phyloP scores from a whole-genome alignment of 2,113 vertebrate genomes.

The Abramis brama region DNA sequence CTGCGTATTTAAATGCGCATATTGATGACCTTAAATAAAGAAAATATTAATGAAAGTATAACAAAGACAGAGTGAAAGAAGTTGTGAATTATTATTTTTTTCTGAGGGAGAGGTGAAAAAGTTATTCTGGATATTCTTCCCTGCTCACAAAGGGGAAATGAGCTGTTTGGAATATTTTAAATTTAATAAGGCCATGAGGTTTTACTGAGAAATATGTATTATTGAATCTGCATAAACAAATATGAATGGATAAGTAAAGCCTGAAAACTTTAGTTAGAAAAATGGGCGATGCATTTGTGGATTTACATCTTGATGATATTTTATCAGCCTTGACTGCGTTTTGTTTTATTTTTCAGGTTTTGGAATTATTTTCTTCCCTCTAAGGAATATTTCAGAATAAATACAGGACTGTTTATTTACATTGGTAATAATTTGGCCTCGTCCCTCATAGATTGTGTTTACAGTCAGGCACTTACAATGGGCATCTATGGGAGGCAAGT shows the following conservation, averaged over 20 bases:
- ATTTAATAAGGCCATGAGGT: slow-evolving; percentile 29
- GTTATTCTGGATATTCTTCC: slow-evolving; percentile 7
- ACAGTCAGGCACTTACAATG: background rate
- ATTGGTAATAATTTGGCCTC: background rate
- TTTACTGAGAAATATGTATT: slow-evolving; percentile 18
- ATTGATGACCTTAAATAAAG: slow-evolving; percentile 53
- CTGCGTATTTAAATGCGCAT: slow-evolving; percentile 53
- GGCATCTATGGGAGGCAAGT: background rate
- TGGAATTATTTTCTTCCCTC: background rate
- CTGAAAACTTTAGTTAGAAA: background rate
- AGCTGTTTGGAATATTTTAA: slow-evolving; percentile 37
- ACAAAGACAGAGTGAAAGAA: slow-evolving; percentile 2
- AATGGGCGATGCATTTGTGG: background rate
- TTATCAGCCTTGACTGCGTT: background rate
- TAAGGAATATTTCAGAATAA: slow-evolving; percentile 7
- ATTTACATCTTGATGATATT: background rate
- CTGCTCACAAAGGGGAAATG: background rate
- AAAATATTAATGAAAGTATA: slow-evolving; percentile 45
- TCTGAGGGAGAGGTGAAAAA: slow-evolving; percentile 33
- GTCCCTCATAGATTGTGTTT: background rate
- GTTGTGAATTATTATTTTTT: slow-evolving; percentile 36
- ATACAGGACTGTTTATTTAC: background rate
- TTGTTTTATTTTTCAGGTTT: background rate
- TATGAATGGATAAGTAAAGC: slow-evolving; percentile 9
- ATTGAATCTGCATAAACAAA: slow-evolving; percentile 37